Evolutionary conservation across 2,888 invertebrate species (phyloP).

Genomic region (Camptogramma bilineatum): DNA sequence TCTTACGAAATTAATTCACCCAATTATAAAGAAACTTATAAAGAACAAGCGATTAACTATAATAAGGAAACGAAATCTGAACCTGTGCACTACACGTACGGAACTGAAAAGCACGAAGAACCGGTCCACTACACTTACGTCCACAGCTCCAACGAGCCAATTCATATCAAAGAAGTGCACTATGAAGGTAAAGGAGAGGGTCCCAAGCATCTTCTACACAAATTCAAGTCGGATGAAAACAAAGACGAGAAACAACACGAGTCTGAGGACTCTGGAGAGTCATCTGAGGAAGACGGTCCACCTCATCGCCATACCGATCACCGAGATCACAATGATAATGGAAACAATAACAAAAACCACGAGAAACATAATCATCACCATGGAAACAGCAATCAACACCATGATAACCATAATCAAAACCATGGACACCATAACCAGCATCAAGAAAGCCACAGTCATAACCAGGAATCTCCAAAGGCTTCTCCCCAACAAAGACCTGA

Average conservation of each 20-base stretch:
- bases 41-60: slow-evolving; percentile 71
- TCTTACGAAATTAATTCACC: slow-evolving; percentile 74
- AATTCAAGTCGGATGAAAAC: slow-evolving; percentile 58
- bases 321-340: slow-evolving; percentile 21
- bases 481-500: slow-evolving; percentile 42
- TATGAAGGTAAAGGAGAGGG: slow-evolving; percentile 58
- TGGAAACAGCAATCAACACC: slow-evolving; percentile 29
- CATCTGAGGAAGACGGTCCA: slow-evolving; percentile 45
- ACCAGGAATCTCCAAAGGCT: slow-evolving; percentile 37
- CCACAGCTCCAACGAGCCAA: slow-evolving; percentile 61
- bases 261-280: slow-evolving; percentile 44
- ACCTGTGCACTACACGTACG: slow-evolving; percentile 67
- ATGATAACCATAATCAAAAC: slow-evolving; percentile 25
- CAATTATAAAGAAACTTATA: slow-evolving; percentile 72
- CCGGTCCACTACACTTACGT: slow-evolving; percentile 69
- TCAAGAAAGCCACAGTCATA: slow-evolving; percentile 21
- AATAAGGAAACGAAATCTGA: slow-evolving; percentile 71
- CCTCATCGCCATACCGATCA: slow-evolving; percentile 37
- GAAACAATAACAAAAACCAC: slow-evolving; percentile 23
- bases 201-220: slow-evolving; percentile 66
- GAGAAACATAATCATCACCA: slow-evolving; percentile 25
- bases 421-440: slow-evolving; percentile 18
- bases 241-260: slow-evolving; percentile 40
- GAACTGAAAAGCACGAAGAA: slow-evolving; percentile 62
- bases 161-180: slow-evolving; percentile 57